Conservation (phyloP, 2,113 vertebrate genomes). For the Notothenia coriiceps region DNA sequence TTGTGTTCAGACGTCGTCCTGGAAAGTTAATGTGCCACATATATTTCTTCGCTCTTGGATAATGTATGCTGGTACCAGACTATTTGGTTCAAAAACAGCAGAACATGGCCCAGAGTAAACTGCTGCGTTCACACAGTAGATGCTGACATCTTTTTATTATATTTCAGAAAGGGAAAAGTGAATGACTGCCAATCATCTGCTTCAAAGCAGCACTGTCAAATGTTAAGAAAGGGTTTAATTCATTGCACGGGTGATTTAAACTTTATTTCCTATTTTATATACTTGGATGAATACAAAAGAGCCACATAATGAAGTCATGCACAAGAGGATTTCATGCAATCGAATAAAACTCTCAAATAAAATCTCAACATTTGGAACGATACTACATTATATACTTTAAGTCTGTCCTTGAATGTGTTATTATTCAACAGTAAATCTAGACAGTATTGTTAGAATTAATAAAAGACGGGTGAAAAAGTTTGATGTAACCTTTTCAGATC, state of each 20-base stretch:
- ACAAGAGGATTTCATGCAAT: not conserved
- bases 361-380: not conserved
- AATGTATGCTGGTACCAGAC: slow-evolving; percentile 56
- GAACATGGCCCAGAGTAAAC: slow-evolving; percentile 41
- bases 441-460: not conserved
- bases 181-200: slow-evolving; percentile 30
- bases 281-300: slow-evolving; percentile 10
- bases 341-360: not conserved
- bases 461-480: slow-evolving; percentile 9
- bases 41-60: slow-evolving; percentile 68
- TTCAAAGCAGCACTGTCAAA: slow-evolving; percentile 15
- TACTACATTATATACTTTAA: not conserved
- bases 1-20: slow-evolving; percentile 64
- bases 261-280: slow-evolving; percentile 50
- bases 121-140: slow-evolving; percentile 20
- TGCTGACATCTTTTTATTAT: slow-evolving; percentile 37
- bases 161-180: slow-evolving; percentile 43
- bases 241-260: slow-evolving; percentile 33
- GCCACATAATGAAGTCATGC: not conserved
- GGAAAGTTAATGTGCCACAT: slow-evolving; percentile 78
- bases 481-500: not conserved
- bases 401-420: not conserved
- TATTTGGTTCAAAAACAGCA: slow-evolving; percentile 56
- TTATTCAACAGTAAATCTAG: not conserved
- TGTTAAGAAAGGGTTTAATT: slow-evolving; percentile 43